Percentiles rank a stretch among this genome's conserved stretches.
Evolutionary conservation across 1,140 invertebrate species (phyloP).

Genomic region (Drosophila insularis): DNA sequence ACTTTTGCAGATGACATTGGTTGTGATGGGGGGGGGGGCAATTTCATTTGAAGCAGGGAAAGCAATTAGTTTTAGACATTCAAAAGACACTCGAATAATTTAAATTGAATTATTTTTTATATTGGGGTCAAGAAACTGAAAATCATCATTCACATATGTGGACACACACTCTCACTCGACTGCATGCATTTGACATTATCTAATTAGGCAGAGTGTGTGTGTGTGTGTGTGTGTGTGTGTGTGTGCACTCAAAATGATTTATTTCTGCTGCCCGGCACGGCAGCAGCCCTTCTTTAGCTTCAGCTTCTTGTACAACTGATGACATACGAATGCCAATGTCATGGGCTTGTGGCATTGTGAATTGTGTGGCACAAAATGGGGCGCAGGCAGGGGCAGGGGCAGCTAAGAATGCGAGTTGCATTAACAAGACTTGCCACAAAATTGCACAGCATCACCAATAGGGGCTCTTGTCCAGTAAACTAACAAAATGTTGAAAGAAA

Average conservation of each 20-base stretch:
- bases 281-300: not conserved
- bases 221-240: constrained; percentile 46
- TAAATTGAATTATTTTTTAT: constrained; percentile 59
- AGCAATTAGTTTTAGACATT: constrained; percentile 74
- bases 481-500: not conserved
- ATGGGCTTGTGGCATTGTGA: constrained; percentile 15
- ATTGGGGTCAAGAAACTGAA: constrained; percentile 62
- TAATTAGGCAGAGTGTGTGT: constrained; percentile 64
- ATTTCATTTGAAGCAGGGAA: constrained; percentile 22
- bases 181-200: constrained; percentile 73
- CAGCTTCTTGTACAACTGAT: constrained; percentile 20
- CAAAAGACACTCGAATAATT: constrained; percentile 70
- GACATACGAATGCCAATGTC: constrained; percentile 68
- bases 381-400: not conserved
- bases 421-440: constrained; percentile 8
- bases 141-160: not conserved
- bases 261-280: constrained; percentile 33
- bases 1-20: constrained; percentile 2
- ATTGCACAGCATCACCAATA: not conserved
- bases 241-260: constrained; percentile 65
- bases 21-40: not conserved
- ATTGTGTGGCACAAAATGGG: not conserved
- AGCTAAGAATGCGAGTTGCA: not conserved
- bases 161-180: constrained; percentile 11
- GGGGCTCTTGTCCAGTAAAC: too few relatives aligned